These are phyloP conservation scores for Vannuccia rotundouncinata DNA, from an alignment of 2,888 invertebrate genomes.

Conservation along the genomic window DNA sequence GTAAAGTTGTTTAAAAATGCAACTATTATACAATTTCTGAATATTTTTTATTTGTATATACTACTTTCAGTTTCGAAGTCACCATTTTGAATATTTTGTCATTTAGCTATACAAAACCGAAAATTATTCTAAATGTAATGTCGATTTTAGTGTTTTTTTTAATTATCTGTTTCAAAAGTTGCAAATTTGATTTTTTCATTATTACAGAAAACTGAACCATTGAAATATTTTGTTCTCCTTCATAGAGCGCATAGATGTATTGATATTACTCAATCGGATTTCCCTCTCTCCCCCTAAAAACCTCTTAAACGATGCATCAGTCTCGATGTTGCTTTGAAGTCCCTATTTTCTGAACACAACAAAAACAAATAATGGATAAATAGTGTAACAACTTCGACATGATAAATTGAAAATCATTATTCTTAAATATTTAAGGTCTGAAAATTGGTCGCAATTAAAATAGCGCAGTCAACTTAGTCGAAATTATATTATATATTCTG, in stretches of 20 bases:
- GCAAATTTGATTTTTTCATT: conserved; percentile 7
- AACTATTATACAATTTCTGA: not conserved
- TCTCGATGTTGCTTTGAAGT: not conserved
- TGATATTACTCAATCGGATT: conserved; percentile 14
- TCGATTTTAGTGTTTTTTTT: not conserved
- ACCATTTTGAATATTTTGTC: not conserved
- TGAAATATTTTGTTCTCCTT: conserved; percentile 19
- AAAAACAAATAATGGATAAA: not conserved
- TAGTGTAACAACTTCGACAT: not conserved
- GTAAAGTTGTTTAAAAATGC: not conserved
- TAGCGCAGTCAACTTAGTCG: not conserved
- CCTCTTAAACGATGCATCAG: not conserved
- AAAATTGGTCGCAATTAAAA: too few species aligned
- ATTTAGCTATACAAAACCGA: conserved; percentile 14
- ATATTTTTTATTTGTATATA: not conserved
- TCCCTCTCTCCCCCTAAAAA: conserved; percentile 5
- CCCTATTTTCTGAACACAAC: conserved; percentile 1
- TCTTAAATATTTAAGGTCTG: too few species aligned
- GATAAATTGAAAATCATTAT: too few species aligned
- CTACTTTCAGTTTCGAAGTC: conserved; percentile 22
- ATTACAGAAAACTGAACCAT: conserved; percentile 26
- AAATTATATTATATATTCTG: not conserved
- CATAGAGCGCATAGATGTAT: not conserved
- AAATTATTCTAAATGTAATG: conserved; percentile 23
- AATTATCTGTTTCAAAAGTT: conserved; percentile 26